These are phyloP conservation scores for Parazoanthus darwini DNA, from an alignment of 92 coral and sea anemone genomes.

Conservation along the genomic window DNA sequence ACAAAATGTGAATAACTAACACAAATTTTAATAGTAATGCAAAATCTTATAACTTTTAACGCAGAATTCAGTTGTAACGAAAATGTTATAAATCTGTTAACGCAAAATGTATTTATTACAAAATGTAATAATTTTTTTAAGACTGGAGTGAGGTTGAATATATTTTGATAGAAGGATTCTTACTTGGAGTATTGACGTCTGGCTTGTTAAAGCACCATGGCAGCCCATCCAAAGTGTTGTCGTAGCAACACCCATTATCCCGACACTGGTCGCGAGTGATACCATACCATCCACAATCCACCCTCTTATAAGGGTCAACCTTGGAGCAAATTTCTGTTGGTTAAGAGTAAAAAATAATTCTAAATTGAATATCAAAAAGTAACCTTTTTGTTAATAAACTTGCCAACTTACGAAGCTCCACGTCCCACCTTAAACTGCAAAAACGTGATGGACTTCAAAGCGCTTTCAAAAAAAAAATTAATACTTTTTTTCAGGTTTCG, in stretches of 20 bases:
- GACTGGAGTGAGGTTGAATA: no score
- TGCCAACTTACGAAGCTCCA: background rate
- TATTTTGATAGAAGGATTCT: background rate
- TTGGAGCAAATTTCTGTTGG: background rate
- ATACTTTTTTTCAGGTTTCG: no score
- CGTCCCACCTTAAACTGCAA: background rate
- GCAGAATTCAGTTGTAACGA: no score
- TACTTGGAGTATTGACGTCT: background rate
- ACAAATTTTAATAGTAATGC: no score
- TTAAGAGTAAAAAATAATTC: background rate
- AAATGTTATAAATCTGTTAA: no score
- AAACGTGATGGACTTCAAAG: no score
- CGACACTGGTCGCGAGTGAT: background rate
- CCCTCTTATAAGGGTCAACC: background rate
- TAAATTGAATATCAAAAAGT: background rate
- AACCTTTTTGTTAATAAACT: no score
- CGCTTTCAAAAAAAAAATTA: no score
- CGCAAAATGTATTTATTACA: no score
- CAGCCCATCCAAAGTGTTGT: background rate
- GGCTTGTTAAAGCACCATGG: background rate
- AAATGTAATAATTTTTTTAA: no score
- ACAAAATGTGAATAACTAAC: no score
- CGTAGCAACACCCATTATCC: background rate
- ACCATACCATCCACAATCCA: background rate
- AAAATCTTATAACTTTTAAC: no score